Evolutionary conservation across 2,113 vertebrate species (phyloP).

Genomic region (Pituophis catenifer): DNA sequence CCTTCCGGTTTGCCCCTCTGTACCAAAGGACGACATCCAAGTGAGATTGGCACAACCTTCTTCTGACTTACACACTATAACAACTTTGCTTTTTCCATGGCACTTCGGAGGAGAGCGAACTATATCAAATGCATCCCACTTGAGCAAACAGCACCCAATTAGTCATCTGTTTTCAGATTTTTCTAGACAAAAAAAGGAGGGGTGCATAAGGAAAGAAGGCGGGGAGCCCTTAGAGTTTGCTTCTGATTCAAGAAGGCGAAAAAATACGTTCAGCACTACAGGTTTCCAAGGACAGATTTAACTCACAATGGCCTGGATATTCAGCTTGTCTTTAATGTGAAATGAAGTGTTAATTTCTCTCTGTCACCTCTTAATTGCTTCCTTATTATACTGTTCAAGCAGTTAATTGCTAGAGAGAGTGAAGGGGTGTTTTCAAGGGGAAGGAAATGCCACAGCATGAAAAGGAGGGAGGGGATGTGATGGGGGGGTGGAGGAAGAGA

Average conservation of each 20-base stretch:
- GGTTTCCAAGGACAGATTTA: slow-evolving; percentile 81
- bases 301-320: slow-evolving; percentile 79
- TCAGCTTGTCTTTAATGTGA: slow-evolving; percentile 85
- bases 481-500: slow-evolving; percentile 45
- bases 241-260: slow-evolving; percentile 71
- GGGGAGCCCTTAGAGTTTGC: slow-evolving; percentile 47
- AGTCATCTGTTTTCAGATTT: slow-evolving; percentile 78
- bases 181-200: slow-evolving; percentile 68
- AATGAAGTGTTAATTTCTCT: slow-evolving; percentile 86
- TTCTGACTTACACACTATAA: slow-evolving; percentile 66
- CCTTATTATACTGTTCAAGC: slow-evolving; percentile 85
- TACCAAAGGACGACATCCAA: slow-evolving; percentile 71
- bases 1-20: neutral
- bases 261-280: slow-evolving; percentile 77
- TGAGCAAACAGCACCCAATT: slow-evolving; percentile 79
- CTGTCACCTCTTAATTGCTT: slow-evolving; percentile 86
- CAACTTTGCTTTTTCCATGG: slow-evolving; percentile 80
- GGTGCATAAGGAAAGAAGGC: no score
- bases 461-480: slow-evolving; percentile 66
- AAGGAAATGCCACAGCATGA: slow-evolving; percentile 83
- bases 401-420: slow-evolving; percentile 84
- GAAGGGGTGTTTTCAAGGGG: slow-evolving; percentile 81
- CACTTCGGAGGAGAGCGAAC: slow-evolving; percentile 76
- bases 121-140: slow-evolving; percentile 78
- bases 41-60: slow-evolving; percentile 61